Conservation (phyloP, 2,113 vertebrate species). For the Gopherus flavomarginatus region DNA sequence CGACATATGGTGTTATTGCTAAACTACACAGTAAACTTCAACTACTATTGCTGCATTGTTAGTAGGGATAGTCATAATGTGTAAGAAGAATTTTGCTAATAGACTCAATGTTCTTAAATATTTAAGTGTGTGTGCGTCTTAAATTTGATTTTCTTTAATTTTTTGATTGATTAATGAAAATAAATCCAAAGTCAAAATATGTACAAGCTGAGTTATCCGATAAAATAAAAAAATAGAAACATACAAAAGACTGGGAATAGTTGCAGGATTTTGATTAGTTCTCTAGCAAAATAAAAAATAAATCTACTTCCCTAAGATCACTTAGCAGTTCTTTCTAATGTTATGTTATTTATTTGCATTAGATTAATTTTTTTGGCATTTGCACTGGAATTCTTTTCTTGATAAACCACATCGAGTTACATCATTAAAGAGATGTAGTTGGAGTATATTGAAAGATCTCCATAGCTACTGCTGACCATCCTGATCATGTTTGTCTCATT, state of each 20-base stretch:
- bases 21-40: neutral
- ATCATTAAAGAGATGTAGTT: neutral
- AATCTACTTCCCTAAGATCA: neutral
- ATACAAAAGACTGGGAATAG: neutral
- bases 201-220: neutral
- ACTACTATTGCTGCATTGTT: neutral
- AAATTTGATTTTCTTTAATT: neutral
- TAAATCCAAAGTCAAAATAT: neutral
- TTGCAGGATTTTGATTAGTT: neutral
- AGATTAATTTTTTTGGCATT: neutral
- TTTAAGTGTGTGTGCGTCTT: neutral
- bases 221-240: neutral
- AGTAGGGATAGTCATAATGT: neutral
- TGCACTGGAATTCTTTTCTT: neutral
- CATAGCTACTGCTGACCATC: neutral
- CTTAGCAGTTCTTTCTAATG: neutral
- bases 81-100: neutral
- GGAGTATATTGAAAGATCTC: neutral
- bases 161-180: neutral
- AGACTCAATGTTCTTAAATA: neutral
- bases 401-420: neutral
- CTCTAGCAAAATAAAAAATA: neutral
- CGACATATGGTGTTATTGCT: neutral
- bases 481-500: neutral
- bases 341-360: neutral